Evolutionary conservation across 2,797 vertebrate species (phyloP).

Genomic region (Cossypha heuglini): DNA sequence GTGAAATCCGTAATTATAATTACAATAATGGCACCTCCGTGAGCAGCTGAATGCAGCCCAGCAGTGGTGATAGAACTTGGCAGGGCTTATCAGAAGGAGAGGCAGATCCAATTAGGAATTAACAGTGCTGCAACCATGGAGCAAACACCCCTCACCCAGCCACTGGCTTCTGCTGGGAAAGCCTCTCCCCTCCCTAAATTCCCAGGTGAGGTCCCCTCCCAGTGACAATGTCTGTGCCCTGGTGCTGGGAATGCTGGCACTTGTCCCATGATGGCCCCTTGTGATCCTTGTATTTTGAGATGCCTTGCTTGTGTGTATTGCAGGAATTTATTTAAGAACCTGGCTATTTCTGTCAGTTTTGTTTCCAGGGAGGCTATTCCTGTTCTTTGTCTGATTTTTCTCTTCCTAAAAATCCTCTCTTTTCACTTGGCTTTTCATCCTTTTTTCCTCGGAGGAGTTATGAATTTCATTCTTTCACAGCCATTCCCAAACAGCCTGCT

Average conservation of each 20-base stretch:
- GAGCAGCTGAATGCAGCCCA: not conserved
- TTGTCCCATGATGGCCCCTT: fast-evolving
- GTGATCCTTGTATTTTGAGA: not conserved
- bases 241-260: not conserved
- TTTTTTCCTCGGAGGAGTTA: not conserved
- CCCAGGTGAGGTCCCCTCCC: not conserved
- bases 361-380: not conserved
- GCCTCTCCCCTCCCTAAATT: not conserved
- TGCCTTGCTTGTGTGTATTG: not conserved
- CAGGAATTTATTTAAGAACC: not conserved
- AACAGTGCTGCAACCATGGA: not conserved
- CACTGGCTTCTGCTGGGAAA: fast-evolving
- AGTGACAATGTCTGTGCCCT: not conserved
- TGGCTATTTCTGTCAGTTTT: not conserved
- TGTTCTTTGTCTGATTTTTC: not conserved
- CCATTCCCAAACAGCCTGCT: not conserved
- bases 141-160: not conserved
- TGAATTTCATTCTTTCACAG: not conserved
- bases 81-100: not conserved
- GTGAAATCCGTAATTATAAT: not conserved
- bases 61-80: not conserved
- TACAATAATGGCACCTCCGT: not conserved
- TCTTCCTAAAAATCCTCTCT: not conserved
- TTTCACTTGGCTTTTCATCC: not conserved
- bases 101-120: not conserved